Evolutionary conservation across 1,140 invertebrate species (phyloP), one percentile per base, ranked within the genome.

Genomic region (Cotesia typhae): DNA sequence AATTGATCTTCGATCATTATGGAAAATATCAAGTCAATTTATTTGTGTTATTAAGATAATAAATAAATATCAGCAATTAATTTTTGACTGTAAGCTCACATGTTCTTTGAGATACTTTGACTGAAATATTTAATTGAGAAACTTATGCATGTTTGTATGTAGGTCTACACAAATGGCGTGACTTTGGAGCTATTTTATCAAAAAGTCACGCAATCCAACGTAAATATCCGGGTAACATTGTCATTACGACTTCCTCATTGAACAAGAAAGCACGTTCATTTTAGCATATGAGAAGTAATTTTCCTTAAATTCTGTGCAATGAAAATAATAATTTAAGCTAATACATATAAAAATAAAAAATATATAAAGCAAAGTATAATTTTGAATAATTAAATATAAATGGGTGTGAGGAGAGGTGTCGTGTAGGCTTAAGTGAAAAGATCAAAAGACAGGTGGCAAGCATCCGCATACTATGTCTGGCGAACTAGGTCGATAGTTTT

Each of bases 401-500:
- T 53, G 68, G 5, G 4, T 17, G 53, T 53, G 41, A 47, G 41
- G 6, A 9, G 41, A 28, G 41, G 17, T 59, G 57, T 59, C 28
- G 9, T 28, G 41, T 6, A 59, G 17, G 20, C 14, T 9, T 17
- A 10, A 51, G 28, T 67, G 41, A 67, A 67, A 52, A 67, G 14
- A 69, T 73, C 47, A 51, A 17, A 67, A 41, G 47, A 67, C 69
- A 68, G 59, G 69, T 67, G 69, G 53, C 35, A 28, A 41, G 47
- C 7, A 68, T 57, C 70, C 73, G 74, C 75, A 78, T 72, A 72
- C 75, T 68, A 55, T 36, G 41, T 47, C 41, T 47, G 41, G 70
- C 51, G 71, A 82, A 82, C 78, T 81, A 78, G 80, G 78, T 80
- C 80, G 74, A 75, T 68, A 65, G 52, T 74, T 75, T 75, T 64